These are phyloP conservation scores for Meriones psammophilus DNA, from an alignment of 2,797 vertebrate genomes.

Conservation along the genomic window DNA sequence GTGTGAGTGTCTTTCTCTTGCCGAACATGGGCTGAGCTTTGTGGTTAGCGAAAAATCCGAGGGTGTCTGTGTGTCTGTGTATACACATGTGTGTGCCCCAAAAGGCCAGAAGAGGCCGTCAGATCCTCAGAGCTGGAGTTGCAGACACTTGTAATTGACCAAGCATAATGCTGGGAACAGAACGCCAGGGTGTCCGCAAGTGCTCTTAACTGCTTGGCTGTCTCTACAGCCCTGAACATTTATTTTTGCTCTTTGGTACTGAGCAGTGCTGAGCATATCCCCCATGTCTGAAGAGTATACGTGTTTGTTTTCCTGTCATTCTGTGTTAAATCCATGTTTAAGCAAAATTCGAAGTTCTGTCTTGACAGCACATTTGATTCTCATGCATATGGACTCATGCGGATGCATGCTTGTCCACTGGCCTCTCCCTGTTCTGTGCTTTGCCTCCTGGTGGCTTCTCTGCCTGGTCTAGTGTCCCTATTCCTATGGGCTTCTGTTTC, in stretches of 20 bases:
- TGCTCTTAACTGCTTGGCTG: background rate
- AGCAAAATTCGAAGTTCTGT: constrained; percentile 34
- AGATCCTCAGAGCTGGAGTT: background rate
- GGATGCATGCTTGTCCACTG: background rate
- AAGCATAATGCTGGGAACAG: background rate
- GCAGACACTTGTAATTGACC: background rate
- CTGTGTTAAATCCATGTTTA: constrained; percentile 47
- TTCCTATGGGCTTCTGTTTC: constrained; percentile 45
- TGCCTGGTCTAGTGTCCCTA: background rate
- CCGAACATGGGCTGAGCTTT: background rate
- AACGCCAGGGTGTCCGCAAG: too few species aligned
- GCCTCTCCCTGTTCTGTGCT: constrained; percentile 39
- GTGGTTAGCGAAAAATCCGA: background rate
- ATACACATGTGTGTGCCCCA: too few species aligned
- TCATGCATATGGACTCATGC: background rate
- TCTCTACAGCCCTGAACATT: background rate
- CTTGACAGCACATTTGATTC: constrained; percentile 38
- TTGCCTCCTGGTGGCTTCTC: background rate
- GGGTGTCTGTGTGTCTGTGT: background rate
- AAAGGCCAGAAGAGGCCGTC: background rate
- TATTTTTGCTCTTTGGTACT: constrained; percentile 20
- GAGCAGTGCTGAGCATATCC: background rate
- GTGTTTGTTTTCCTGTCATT: constrained; percentile 9
- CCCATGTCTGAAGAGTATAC: background rate
- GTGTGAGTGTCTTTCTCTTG: background rate